A percentile compares a stretch with the other conserved stretches of the same genome.
Conservation (phyloP, 2,113 vertebrate species). For the Polypterus senegalus region DNA sequence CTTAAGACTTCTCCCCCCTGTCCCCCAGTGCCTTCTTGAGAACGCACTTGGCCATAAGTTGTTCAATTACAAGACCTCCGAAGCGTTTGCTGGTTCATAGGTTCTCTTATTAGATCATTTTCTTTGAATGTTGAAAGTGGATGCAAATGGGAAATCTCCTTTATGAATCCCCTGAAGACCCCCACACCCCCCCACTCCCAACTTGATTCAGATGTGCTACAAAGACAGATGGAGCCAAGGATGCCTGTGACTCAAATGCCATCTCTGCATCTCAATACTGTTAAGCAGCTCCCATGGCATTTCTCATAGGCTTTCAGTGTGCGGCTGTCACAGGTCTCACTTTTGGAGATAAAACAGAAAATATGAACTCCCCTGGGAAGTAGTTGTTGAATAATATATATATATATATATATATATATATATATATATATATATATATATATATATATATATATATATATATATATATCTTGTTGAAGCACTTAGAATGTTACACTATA, state of each 20-base stretch:
- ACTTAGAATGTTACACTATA: slow-evolving; percentile 14
- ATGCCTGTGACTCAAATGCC: slow-evolving; percentile 42
- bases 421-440: too few species aligned
- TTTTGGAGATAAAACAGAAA: slow-evolving; percentile 46
- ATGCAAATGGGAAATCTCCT: slow-evolving; percentile 20
- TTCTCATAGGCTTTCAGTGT: slow-evolving; percentile 35
- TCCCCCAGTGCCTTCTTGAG: too few species aligned
- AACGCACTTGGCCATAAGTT: neutral
- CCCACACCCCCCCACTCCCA: slow-evolving; percentile 21
- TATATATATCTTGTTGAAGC: slow-evolving; percentile 24
- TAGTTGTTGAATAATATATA: slow-evolving; percentile 11
- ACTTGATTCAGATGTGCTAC: slow-evolving; percentile 36
- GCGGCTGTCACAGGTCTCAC: slow-evolving; percentile 40
- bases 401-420: too few species aligned
- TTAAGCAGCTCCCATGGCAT: slow-evolving; percentile 44
- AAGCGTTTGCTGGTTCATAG: slow-evolving; percentile 26
- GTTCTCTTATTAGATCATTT: slow-evolving; percentile 23
- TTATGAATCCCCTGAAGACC: slow-evolving; percentile 21
- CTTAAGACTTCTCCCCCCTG: too few species aligned
- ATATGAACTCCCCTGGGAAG: slow-evolving; percentile 37
- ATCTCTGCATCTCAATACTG: slow-evolving; percentile 41
- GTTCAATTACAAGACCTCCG: neutral
- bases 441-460: too few species aligned
- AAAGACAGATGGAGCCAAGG: slow-evolving; percentile 24
- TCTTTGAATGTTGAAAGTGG: slow-evolving; percentile 12